Evolutionary conservation across 2,113 vertebrate genomes (phyloP), one percentile per base, ranked within the genome.

Genomic region (Stomatorhinus ivindoensis): DNA sequence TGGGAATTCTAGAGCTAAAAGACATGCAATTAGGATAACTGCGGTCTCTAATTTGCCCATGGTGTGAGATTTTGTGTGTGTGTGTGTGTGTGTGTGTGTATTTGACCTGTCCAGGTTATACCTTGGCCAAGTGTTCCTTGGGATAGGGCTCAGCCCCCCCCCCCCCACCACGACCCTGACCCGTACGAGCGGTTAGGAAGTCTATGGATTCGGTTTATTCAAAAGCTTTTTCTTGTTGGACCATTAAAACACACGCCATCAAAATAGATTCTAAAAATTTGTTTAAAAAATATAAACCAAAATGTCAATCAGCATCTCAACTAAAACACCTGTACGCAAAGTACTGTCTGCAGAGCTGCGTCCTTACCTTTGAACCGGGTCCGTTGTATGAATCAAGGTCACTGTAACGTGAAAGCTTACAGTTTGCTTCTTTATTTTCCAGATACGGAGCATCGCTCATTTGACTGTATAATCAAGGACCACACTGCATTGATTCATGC

Each of bases 311-410:
- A 76, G 73, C 35, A 76, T 42, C 17, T 76, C 15, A 13, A 17
- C 17, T 76, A 42, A 31, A 27, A 42, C 73, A 84, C 19, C 9
- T 10, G 9, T 10, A 4, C 6, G 50, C 13, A 8, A 31, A 87
- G 15, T 19, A 39, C 0, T 17, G 0, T 35, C 27, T 27, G 27
- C 5, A 86, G n/a, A 1, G 69, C 31, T 55, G 11, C 24, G 5
- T 90, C 48, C 85, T 87, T 46, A 87, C 85, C 89, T 87, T 83
- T 87, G 27, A 86, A 90, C 2, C 19, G 55, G 44, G 31, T 87
- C 44, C 24, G 42, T 76, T 80, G 39, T 53, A 46, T 44, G 39
- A 47, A 85, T 58, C 50, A 61, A 15, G 35, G 39, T 65, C 85
- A 87, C n/a, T 76, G 58, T 58, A 76, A 48, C 80, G 46, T 87